Conservation (phyloP, 64 coral and sea anemone genomes). For the Montipora efflorescens region DNA sequence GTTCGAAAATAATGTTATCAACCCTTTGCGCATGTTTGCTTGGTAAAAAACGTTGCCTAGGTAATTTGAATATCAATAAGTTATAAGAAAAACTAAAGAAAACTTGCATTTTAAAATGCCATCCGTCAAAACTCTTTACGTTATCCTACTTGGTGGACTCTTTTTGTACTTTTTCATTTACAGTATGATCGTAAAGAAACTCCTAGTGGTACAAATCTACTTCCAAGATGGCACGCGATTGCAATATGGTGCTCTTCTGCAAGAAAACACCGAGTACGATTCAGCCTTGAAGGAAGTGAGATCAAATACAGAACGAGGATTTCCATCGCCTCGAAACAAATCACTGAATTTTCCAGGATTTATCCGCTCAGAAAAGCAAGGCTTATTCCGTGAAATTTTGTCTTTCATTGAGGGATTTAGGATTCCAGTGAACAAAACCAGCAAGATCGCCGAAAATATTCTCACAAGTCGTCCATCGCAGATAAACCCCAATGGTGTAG, state of each 20-base stretch:
- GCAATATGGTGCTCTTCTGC: not conserved
- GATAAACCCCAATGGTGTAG: not conserved
- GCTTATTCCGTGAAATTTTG: not conserved
- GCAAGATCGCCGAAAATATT: not conserved
- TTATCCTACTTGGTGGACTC: constrained; percentile 57
- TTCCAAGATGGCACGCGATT: constrained; percentile 49
- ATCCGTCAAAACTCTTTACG: constrained; percentile 60
- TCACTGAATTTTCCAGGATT: not conserved
- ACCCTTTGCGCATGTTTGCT: not conserved
- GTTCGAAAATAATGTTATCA: not conserved
- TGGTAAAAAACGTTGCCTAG: too few species aligned
- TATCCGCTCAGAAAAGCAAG: not conserved
- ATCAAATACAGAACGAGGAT: not conserved
- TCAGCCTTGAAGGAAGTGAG: not conserved
- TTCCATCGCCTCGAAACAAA: not conserved
- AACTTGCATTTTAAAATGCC: constrained; percentile 6
- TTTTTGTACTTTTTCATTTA: constrained; percentile 67
- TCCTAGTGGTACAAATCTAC: constrained; percentile 66
- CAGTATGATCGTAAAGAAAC: constrained; percentile 60
- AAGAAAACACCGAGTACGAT: not conserved
- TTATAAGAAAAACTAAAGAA: too few species aligned
- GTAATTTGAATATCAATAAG: too few species aligned
- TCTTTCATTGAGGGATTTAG: constrained; percentile 7
- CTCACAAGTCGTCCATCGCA: not conserved
- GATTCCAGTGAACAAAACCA: not conserved